Percentiles rank a stretch among this genome's conserved stretches.
phyloP scores from a whole-genome alignment of 2,888 invertebrate species.

The Esperia sulphurella region DNA sequence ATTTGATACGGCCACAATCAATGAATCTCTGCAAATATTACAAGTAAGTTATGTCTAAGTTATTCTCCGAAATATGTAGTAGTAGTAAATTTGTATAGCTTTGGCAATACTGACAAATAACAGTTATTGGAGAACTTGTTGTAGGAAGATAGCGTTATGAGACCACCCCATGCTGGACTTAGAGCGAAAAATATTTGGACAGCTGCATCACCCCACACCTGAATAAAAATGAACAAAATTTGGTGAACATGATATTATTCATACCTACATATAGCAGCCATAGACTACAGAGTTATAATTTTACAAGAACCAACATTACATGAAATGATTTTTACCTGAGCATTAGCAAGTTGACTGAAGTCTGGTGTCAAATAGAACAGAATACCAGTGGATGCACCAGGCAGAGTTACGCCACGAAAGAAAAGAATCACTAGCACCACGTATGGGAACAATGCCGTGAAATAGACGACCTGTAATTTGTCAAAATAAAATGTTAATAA shows the following conservation, averaged over 20 bases:
- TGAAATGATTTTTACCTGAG: slow-evolving; percentile 69
- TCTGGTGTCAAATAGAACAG: slow-evolving; percentile 89
- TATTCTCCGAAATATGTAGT: too few relatives aligned
- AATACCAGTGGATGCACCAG: slow-evolving; percentile 88
- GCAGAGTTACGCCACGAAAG: slow-evolving; percentile 87
- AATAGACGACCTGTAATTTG: slow-evolving; percentile 82
- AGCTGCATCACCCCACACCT: slow-evolving; percentile 91
- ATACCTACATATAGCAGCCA: background rate
- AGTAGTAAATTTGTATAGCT: too few relatives aligned
- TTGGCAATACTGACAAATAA: slow-evolving; percentile 79
- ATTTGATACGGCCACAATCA: slow-evolving; percentile 88
- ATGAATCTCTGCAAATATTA: slow-evolving; percentile 83
- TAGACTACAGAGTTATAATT: background rate
- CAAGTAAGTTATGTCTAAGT: too few relatives aligned
- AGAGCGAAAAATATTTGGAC: slow-evolving; percentile 93
- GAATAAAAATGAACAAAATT: slow-evolving; percentile 8
- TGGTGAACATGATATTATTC: background rate
- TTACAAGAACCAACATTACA: background rate
- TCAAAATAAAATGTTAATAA: background rate
- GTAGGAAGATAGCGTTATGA: slow-evolving; percentile 91
- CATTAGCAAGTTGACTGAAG: slow-evolving; percentile 84
- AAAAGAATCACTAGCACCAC: slow-evolving; percentile 87
- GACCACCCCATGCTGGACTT: slow-evolving; percentile 92
- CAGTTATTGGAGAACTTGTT: slow-evolving; percentile 92
- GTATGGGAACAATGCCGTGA: slow-evolving; percentile 87